Evolutionary conservation across 2,888 invertebrate species (phyloP), one percentile per base, ranked within the genome.

Genomic region (Theretra japonica): DNA sequence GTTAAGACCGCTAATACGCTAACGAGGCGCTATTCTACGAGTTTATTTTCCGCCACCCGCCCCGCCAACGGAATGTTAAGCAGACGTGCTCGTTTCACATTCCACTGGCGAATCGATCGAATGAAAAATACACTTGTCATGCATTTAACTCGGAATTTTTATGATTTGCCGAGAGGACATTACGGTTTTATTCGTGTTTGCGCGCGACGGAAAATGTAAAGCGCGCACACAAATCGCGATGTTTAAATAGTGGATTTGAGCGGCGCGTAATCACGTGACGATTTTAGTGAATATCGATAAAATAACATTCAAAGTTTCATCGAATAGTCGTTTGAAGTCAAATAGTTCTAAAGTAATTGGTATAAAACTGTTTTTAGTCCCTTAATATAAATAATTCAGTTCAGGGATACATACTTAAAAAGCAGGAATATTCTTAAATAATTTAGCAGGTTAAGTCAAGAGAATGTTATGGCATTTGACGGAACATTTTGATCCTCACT

Each of bases 81-180:
- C 77, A 83, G 80, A 75, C 74, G 56, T 74, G 75, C 75, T 53
- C 74, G 75, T 84, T 92, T 90, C 87, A 83, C 86, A 93, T 92
- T 90, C 90, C 86, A 81, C 77, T 75, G 79, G 84, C 86, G 88
- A 81, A 78, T 83, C 89, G 86, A 90, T 91, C 89, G 88, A 85
- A 83, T 85, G 88, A 89, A 90, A 92, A 92, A 91, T 91, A 91
- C 90, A 90, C 91, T 92, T 93, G 90, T 91, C 90, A 88, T 86
- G 89, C 85, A 89, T 90, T 90, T 88, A 90, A 88, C 86, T 83
- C 83, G 83, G 83, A 86, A 85, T 88, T 89, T 89, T 88, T 86
- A 85, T 85, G 81, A 85, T 87, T 65, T 65, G 65, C 41, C 5
- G 21, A 23, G 53, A 53, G 41, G 41, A 23, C 48, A 65, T 65